Evolutionary conservation across 2,113 vertebrate genomes (phyloP).

Genomic region (Pachyramphus minor): DNA sequence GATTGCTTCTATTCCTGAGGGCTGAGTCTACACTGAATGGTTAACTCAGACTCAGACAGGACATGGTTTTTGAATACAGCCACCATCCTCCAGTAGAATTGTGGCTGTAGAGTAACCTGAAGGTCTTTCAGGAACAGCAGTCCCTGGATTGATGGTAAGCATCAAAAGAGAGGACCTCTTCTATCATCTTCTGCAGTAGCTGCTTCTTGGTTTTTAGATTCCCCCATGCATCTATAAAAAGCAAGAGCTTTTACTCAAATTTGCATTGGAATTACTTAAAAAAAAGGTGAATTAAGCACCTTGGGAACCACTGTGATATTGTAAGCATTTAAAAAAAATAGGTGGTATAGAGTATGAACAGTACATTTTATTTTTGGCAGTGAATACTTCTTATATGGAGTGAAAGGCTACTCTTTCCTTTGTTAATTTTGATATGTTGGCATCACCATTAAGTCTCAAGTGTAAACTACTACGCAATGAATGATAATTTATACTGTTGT

Average conservation of each 20-base stretch:
- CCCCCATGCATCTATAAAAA: background rate
- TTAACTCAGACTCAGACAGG: background rate
- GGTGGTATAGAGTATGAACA: background rate
- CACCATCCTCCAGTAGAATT: background rate
- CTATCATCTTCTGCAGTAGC: background rate
- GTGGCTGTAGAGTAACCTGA: background rate
- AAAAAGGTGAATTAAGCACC: background rate
- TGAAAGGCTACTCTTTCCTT: background rate
- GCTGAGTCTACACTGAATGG: rapidly evolving
- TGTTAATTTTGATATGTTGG: background rate
- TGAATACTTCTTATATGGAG: background rate
- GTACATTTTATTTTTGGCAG: background rate
- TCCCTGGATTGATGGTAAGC: background rate
- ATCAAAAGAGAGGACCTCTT: background rate
- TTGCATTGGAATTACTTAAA: background rate
- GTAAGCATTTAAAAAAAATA: background rate
- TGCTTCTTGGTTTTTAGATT: background rate
- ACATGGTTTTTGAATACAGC: background rate
- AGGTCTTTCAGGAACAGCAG: background rate
- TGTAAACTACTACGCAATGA: background rate
- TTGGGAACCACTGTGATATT: background rate
- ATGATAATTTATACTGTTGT: background rate
- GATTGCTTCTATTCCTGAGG: background rate
- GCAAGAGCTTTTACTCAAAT: background rate
- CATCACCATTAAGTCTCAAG: background rate